Percentiles rank a stretch among this genome's conserved stretches.
Evolutionary conservation across 2,113 vertebrate genomes (phyloP).

Genomic region (Riparia riparia): DNA sequence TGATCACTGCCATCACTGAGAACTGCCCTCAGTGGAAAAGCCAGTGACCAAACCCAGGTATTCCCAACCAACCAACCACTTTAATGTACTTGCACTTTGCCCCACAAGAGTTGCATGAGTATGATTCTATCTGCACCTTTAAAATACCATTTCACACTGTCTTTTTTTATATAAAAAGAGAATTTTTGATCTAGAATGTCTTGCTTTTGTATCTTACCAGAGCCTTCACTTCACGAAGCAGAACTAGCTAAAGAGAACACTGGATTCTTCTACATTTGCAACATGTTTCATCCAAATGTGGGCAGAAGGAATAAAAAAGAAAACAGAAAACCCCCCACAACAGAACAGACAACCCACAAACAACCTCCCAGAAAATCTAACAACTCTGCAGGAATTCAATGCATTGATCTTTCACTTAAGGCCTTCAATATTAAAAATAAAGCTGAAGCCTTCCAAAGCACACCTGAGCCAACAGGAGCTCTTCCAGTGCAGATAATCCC

Average conservation of each 20-base stretch:
- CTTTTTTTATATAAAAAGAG: neutral
- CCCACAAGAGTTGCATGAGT: neutral
- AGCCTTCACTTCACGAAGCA: neutral
- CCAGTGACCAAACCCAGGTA: neutral
- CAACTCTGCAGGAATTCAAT: neutral
- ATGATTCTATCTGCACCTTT: neutral
- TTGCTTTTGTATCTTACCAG: neutral
- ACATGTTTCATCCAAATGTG: neutral
- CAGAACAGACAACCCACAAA: neutral
- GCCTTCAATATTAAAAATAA: neutral
- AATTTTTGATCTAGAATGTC: neutral
- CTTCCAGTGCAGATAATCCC: neutral
- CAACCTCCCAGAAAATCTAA: rapidly evolving
- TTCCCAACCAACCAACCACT: neutral
- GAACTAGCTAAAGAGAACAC: neutral
- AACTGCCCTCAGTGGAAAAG: neutral
- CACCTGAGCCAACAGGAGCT: neutral
- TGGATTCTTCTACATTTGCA: neutral
- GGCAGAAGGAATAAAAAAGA: neutral
- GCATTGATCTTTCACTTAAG: neutral
- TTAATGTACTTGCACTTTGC: neutral
- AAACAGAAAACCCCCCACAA: neutral
- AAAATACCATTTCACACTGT: neutral
- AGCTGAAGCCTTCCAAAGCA: neutral
- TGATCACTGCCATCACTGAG: neutral